A percentile compares a stretch with the other conserved stretches of the same genome.
These are phyloP conservation scores for Orthosia cruda DNA, from an alignment of 2,888 invertebrate genomes.

Conservation along the genomic window DNA sequence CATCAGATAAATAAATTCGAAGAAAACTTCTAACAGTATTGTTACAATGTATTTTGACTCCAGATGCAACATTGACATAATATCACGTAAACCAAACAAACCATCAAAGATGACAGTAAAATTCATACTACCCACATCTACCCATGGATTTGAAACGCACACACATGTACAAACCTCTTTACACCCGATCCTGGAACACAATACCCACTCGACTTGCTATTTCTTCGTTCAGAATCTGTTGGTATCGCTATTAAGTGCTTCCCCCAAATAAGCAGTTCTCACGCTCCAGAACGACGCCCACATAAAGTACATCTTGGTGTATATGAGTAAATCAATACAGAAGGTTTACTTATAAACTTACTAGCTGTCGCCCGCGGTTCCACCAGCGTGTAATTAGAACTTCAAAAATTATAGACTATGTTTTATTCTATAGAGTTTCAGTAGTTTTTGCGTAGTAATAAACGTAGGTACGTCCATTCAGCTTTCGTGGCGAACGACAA, in stretches of 20 bases:
- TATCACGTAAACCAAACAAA: conserved; percentile 12
- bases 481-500: no score
- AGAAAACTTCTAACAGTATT: not conserved
- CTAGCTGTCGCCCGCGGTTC: no score
- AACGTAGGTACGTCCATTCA: no score
- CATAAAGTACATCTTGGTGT: conserved; percentile 21
- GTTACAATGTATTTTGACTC: not conserved
- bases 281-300: conserved; percentile 65
- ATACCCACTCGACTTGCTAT: conserved; percentile 53
- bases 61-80: conserved; percentile 19
- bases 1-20: no score
- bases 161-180: conserved; percentile 15
- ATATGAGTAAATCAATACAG: conserved; percentile 13
- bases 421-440: no score
- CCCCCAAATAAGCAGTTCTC: conserved; percentile 62
- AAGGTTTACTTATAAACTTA: conserved; percentile 30
- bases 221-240: conserved; percentile 59
- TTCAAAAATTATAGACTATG: no score
- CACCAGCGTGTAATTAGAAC: no score
- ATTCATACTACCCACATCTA: not conserved
- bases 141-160: conserved; percentile 27
- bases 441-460: no score
- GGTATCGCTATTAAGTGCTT: conserved; percentile 56
- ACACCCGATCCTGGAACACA: conserved; percentile 48
- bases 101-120: not conserved